Percentiles rank a stretch among this genome's conserved stretches.
Conservation (phyloP, 2,797 vertebrate genomes). For the Melanotaenia maccullochi region DNA sequence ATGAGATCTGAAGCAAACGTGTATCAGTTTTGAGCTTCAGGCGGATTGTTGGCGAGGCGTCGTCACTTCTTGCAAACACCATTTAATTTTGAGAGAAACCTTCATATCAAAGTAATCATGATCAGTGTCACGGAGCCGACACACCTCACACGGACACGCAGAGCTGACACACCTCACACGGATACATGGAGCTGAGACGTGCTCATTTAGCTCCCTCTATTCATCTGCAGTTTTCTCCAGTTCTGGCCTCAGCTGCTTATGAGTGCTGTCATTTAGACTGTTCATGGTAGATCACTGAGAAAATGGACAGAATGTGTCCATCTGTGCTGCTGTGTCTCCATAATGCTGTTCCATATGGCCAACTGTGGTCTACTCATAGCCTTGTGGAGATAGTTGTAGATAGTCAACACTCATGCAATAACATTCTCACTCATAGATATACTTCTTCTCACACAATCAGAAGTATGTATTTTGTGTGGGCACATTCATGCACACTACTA, state of each 20-base stretch:
- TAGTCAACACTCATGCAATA: slow-evolving; percentile 21
- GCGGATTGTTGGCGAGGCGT: neutral
- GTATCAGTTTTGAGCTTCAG: neutral
- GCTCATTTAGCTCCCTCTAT: slow-evolving; percentile 7
- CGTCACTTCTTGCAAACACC: neutral
- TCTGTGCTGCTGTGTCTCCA: slow-evolving; percentile 72
- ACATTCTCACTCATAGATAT: neutral
- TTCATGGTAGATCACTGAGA: slow-evolving; percentile 62
- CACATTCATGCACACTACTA: slow-evolving; percentile 10
- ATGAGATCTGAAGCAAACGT: neutral
- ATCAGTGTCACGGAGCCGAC: neutral
- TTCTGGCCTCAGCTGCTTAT: slow-evolving; percentile 31
- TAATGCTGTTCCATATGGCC: slow-evolving; percentile 76
- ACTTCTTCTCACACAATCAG: slow-evolving; percentile 29
- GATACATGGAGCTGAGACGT: neutral
- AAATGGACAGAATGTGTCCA: slow-evolving; percentile 72
- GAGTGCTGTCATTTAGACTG: slow-evolving; percentile 38
- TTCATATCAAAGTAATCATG: neutral
- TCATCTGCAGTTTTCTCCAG: slow-evolving; percentile 13
- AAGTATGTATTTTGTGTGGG: slow-evolving; percentile 23
- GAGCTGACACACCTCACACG: neutral
- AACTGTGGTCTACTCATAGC: slow-evolving; percentile 61
- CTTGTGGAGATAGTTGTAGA: slow-evolving; percentile 40
- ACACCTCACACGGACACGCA: too few species aligned
- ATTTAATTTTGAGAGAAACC: neutral